A percentile compares a stretch with the other conserved stretches of the same genome.
phyloP scores from a whole-genome alignment of 2,888 invertebrate genomes.

The Polyommatus iphigenia region DNA sequence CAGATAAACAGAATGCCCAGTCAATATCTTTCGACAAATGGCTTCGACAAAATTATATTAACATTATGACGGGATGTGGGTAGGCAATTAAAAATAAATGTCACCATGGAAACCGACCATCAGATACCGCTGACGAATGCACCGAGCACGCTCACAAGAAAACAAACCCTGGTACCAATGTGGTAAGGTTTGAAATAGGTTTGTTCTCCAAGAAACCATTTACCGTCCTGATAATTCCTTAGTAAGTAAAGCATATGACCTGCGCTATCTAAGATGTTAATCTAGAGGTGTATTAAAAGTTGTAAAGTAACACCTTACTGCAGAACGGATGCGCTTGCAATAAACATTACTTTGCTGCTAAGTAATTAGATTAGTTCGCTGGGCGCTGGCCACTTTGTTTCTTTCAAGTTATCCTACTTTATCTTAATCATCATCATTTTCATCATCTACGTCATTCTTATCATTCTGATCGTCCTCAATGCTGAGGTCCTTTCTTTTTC shows the following conservation, averaged over 20 bases:
- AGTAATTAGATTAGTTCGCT: conserved; percentile 1
- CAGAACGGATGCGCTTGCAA: conserved; percentile 8
- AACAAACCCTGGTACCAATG: background rate
- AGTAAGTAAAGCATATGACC: conserved; percentile 24
- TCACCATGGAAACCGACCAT: conserved; percentile 38
- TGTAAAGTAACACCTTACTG: conserved; percentile 26
- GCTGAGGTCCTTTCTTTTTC: too few relatives aligned
- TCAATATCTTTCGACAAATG: conserved; percentile 20
- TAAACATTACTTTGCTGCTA: conserved; percentile 8
- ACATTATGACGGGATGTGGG: conserved; percentile 25
- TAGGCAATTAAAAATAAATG: conserved; percentile 33
- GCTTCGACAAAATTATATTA: conserved; percentile 2
- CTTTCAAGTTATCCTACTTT: background rate
- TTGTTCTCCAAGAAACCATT: background rate
- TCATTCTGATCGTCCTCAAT: too few relatives aligned
- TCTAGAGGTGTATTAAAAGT: conserved; percentile 16
- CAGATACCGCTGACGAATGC: conserved; percentile 48
- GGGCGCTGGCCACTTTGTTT: background rate
- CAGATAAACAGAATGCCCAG: conserved; percentile 1
- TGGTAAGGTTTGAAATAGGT: background rate
- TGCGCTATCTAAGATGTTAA: conserved; percentile 21
- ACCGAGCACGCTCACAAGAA: conserved; percentile 44
- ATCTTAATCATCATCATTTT: background rate
- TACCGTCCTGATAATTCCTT: background rate
- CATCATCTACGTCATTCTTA: background rate